Evolutionary conservation across 2,888 invertebrate genomes (phyloP).

Genomic region (Tetanocera ferruginea): DNA sequence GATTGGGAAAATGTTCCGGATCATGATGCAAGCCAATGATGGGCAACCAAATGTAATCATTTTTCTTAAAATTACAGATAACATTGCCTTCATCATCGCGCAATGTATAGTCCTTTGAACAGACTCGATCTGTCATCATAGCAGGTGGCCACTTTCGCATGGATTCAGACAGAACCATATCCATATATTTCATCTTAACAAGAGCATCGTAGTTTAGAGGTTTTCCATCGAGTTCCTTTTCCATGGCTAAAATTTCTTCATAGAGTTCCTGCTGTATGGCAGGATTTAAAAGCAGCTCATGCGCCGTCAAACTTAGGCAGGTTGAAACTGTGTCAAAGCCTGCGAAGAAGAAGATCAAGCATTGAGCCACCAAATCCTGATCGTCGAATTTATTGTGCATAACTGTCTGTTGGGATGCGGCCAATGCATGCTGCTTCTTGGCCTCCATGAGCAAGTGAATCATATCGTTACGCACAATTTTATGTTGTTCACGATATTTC

Average conservation of each 20-base stretch:
- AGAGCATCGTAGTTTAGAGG: slow-evolving; percentile 71
- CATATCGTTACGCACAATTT: slow-evolving; percentile 73
- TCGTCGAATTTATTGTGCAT: slow-evolving; percentile 44
- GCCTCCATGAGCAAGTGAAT: slow-evolving; percentile 73
- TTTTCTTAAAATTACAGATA: slow-evolving; percentile 55
- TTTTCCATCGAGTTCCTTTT: slow-evolving; percentile 63
- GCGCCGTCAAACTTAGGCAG: slow-evolving; percentile 69
- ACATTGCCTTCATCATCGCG: slow-evolving; percentile 68
- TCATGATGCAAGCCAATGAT: slow-evolving; percentile 70
- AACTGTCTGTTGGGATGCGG: neutral
- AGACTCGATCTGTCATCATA: slow-evolving; percentile 68
- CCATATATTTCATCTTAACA: slow-evolving; percentile 73
- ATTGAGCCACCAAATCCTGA: slow-evolving; percentile 70
- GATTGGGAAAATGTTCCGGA: slow-evolving; percentile 71
- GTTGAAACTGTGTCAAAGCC: slow-evolving; percentile 69
- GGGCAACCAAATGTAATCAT: slow-evolving; percentile 69
- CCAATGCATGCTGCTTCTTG: slow-evolving; percentile 23
- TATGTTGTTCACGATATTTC: slow-evolving; percentile 67
- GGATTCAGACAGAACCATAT: slow-evolving; percentile 73
- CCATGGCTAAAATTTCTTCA: slow-evolving; percentile 71
- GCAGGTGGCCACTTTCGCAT: slow-evolving; percentile 70
- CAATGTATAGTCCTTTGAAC: slow-evolving; percentile 68
- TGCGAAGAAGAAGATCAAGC: slow-evolving; percentile 71
- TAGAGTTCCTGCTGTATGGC: slow-evolving; percentile 72
- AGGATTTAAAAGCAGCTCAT: slow-evolving; percentile 73